Base-by-base conservation (phyloP, 2,113 vertebrate genomes). In the Hyla sarda region DNA sequence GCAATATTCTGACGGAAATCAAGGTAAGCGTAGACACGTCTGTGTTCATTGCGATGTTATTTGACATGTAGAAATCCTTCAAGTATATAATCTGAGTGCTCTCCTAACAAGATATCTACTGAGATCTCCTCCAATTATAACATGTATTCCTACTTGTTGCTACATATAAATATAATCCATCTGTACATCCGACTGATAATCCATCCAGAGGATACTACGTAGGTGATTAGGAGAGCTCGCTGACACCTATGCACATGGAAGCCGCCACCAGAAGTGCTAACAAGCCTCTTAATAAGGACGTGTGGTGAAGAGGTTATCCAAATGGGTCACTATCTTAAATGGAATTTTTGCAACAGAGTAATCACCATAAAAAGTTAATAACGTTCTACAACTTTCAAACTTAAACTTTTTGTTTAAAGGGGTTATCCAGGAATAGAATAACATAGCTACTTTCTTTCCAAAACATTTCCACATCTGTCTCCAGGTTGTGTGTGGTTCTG, bases 131-230 rank as follows among this genome's bases (percentile, higher is more conserved):
- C 47, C 47, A 83, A 83, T 83, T 83, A 83, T 73, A 25, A 21
- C 16, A 1, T 1, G 54, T n/a, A 23, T 17, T 73, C 21, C 50
- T 32, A 73, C 25, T 72, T 73, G 32, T 73, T 82, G 76, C 30
- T n/a, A 16, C 56, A 21, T 72, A n/a, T n/a, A 56, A 74, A 25
- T 74, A 32, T 74, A 56, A 83, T 83, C 82, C 82, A 28, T 73
- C 67, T 58, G 48, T 58, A 73, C 32, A 54, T 83, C 82, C 69
- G 82, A 83, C 23, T 28, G 30, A 56, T 73, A 83, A 74, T 41
- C 65, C 82, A 41, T 54, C 52, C 25, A 37, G 69, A 32, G 69
- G 69, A 56, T 28, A 37, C 48, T 58, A 13, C 45, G 48, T 17
- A 74, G 34, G 14, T 37, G 14, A 74, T 83, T 83, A 83, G 16